Conservation (phyloP, 2,797 vertebrate species). For the Chrysocyon brachyurus region DNA sequence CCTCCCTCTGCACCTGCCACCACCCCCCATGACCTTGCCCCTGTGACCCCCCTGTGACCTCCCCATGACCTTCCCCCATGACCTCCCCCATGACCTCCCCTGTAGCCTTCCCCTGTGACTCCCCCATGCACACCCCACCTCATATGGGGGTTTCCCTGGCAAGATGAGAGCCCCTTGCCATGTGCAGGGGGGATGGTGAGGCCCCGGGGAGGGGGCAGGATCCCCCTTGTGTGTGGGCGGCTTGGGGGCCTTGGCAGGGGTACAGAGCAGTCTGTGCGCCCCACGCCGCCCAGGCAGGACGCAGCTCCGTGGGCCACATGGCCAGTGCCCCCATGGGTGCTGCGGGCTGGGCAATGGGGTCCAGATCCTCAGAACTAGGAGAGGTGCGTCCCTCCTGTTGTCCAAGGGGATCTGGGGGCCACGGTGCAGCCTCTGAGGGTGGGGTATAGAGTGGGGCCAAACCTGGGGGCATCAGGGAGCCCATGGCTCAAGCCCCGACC, state of each 20-base stretch:
- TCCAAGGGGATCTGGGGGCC: background rate
- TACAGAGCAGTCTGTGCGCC: background rate
- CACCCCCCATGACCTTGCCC: background rate
- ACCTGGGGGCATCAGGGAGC: background rate
- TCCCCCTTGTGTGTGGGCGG: background rate
- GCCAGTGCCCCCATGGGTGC: background rate
- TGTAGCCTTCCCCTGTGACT: fast-evolving
- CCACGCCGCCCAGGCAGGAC: background rate
- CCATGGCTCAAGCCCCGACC: background rate
- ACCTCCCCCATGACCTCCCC: background rate
- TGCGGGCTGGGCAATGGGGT: background rate
- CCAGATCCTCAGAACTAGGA: background rate
- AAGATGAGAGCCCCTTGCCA: background rate
- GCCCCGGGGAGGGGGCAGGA: background rate
- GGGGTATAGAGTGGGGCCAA: background rate
- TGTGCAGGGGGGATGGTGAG: background rate
- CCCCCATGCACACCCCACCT: background rate
- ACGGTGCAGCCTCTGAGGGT: background rate
- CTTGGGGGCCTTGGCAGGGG: too few relatives aligned
- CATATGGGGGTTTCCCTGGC: background rate
- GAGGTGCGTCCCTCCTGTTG: background rate
- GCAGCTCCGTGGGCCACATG: background rate
- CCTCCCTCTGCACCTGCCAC: too few relatives aligned
- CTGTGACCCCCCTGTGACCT: too few relatives aligned
- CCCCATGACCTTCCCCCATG: background rate